Conservation (phyloP, 64 coral and sea anemone genomes). For the Catalaphyllia jardinei region DNA sequence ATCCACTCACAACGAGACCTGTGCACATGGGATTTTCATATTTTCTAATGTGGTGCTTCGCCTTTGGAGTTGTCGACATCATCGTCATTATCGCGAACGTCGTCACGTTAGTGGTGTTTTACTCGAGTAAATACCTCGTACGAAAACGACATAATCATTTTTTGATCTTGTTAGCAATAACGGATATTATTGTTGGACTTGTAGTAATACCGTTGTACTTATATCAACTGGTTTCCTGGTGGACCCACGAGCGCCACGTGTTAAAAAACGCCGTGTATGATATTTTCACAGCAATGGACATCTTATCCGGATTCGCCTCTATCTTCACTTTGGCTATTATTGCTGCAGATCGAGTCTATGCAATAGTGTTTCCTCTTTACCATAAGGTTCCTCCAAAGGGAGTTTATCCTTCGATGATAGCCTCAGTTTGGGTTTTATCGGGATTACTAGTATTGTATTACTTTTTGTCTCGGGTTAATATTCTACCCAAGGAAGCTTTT, state of each 20-base stretch:
- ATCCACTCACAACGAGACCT: neutral
- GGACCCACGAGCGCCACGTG: neutral
- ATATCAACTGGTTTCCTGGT: conserved; percentile 43
- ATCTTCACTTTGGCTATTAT: conserved; percentile 73
- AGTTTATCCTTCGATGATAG: conserved; percentile 38
- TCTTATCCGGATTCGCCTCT: conserved; percentile 71
- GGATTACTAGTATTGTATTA: conserved; percentile 46
- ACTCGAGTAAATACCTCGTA: conserved; percentile 47
- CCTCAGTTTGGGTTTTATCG: conserved; percentile 53
- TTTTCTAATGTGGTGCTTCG: conserved; percentile 12
- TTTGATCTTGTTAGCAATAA: conserved; percentile 51
- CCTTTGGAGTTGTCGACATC: conserved; percentile 28
- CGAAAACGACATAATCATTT: conserved; percentile 69
- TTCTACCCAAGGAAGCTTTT: conserved; percentile 37
- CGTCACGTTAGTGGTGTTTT: conserved; percentile 53
- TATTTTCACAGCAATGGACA: conserved; percentile 59
- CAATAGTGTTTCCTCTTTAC: conserved; percentile 58
- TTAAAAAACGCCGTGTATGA: conserved; percentile 34
- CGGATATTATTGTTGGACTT: conserved; percentile 62
- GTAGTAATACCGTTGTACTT: conserved; percentile 76
- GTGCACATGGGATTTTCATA: neutral
- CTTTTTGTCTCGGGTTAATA: conserved; percentile 44
- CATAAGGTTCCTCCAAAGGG: conserved; percentile 1
- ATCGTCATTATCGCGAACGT: conserved; percentile 54
- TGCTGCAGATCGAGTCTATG: conserved; percentile 63